A percentile compares a stretch with the other conserved stretches of the same genome.
phyloP scores from a whole-genome alignment of 2,888 invertebrate species.

The Ephialtes manifestator region DNA sequence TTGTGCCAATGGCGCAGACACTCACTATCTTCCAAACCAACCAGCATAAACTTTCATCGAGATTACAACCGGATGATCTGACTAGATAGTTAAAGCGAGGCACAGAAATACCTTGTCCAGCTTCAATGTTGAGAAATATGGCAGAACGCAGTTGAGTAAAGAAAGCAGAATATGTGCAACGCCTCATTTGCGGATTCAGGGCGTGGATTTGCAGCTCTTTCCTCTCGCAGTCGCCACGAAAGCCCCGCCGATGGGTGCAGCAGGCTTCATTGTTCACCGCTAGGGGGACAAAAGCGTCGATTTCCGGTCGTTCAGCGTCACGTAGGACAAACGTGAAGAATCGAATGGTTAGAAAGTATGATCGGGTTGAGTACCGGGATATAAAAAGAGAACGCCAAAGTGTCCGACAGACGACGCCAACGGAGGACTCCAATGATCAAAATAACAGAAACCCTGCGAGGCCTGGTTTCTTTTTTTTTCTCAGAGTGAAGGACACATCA shows the following conservation, averaged over 20 bases:
- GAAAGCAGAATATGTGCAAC: not conserved
- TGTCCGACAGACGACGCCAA: constrained; percentile 18
- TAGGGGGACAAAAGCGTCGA: constrained; percentile 65
- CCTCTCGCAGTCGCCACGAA: constrained; percentile 38
- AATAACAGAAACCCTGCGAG: not conserved
- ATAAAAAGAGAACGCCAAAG: constrained; percentile 22
- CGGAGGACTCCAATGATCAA: not conserved
- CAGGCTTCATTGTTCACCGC: constrained; percentile 54
- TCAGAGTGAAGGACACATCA: not conserved
- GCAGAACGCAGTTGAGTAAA: not conserved
- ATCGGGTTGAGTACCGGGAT: constrained; percentile 7
- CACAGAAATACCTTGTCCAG: not conserved
- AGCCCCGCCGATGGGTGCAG: constrained; percentile 60
- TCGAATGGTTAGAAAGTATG: constrained; percentile 47
- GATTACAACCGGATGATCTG: not conserved
- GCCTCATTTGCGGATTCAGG: constrained; percentile 39
- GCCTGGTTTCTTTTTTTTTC: not conserved
- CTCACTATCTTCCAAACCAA: not conserved
- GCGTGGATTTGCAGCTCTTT: constrained; percentile 19
- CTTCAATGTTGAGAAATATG: not conserved
- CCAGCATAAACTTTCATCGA: not conserved
- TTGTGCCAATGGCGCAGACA: constrained; percentile 55
- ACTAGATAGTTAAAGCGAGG: not conserved
- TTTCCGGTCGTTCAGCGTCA: constrained; percentile 64
- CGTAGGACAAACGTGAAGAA: constrained; percentile 50